These are phyloP conservation scores for Coenobita brevimanus DNA, from an alignment of 1,140 invertebrate species.

Conservation along the genomic window DNA sequence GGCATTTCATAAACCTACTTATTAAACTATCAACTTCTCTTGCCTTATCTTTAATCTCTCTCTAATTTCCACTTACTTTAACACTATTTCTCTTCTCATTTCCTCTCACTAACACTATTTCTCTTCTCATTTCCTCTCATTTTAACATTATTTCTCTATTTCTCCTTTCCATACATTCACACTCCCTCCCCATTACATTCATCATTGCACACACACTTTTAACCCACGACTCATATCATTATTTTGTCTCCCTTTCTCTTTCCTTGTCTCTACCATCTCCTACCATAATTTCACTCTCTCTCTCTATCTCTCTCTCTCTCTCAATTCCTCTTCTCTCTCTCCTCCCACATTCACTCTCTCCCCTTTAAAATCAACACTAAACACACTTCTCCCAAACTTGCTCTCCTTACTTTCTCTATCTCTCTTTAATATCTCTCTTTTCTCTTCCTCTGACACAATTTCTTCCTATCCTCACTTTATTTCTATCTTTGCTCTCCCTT, in stretches of 20 bases:
- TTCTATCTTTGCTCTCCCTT: too few relatives aligned
- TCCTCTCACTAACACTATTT: not conserved
- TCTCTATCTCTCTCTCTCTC: constrained; percentile 5
- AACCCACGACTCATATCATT: not conserved
- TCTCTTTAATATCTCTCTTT: not conserved
- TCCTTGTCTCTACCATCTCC: not conserved
- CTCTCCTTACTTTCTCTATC: too few relatives aligned
- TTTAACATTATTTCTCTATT: not conserved
- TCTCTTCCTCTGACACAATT: not conserved
- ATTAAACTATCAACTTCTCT: not conserved
- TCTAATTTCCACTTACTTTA: not conserved
- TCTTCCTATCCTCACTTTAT: too few relatives aligned
- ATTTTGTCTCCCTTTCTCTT: not conserved
- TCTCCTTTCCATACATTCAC: not conserved
- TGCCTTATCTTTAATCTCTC: not conserved
- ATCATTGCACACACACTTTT: too few relatives aligned
- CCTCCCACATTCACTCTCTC: too few relatives aligned
- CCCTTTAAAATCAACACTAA: too few relatives aligned
- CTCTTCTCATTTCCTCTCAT: not conserved
- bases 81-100: not conserved
- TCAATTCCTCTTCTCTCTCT: not conserved
- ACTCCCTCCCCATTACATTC: too few relatives aligned
- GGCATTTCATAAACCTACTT: not conserved
- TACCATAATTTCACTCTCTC: not conserved
- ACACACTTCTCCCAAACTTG: too few relatives aligned